Conservation (phyloP, 1,140 invertebrate species). For the Dendrolimus punctatus region DNA sequence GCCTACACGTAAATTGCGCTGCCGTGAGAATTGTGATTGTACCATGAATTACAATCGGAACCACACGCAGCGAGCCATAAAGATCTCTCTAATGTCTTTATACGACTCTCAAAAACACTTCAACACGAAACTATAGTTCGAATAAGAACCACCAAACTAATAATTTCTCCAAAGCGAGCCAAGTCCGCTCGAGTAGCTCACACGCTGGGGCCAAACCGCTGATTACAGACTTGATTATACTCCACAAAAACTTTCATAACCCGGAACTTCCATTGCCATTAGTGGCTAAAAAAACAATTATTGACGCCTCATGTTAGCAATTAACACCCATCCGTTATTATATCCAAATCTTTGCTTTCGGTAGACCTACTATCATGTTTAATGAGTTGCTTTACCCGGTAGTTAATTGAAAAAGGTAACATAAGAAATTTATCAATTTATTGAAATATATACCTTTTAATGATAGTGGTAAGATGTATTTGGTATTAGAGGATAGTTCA, state of each 20-base stretch:
- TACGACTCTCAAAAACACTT: constrained; percentile 35
- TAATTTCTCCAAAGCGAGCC: constrained; percentile 47
- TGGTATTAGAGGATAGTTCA: constrained; percentile 9
- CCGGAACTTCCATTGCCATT: constrained; percentile 58
- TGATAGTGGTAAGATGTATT: constrained; percentile 18
- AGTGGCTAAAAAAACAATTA: constrained; percentile 61
- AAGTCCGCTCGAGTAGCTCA: constrained; percentile 36
- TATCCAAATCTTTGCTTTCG: constrained; percentile 38
- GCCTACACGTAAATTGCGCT: constrained; percentile 34
- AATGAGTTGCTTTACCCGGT: constrained; percentile 27
- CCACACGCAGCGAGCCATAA: constrained; percentile 50
- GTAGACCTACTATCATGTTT: constrained; percentile 35
- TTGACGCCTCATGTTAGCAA: constrained; percentile 57
- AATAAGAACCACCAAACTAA: constrained; percentile 38
- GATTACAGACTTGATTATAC: constrained; percentile 61
- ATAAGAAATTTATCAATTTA: constrained; percentile 9
- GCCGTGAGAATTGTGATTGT: constrained; percentile 37
- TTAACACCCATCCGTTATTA: constrained; percentile 58
- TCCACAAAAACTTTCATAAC: constrained; percentile 59
- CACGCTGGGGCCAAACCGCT: constrained; percentile 50
- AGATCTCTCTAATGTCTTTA: constrained; percentile 60
- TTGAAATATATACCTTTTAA: constrained; percentile 20
- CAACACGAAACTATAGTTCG: constrained; percentile 35
- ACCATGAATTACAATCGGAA: constrained; percentile 33
- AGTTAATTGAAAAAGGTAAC: constrained; percentile 17